Base-by-base conservation (phyloP, 2,888 invertebrate species). In the Carpatolechia fugitivella region DNA sequence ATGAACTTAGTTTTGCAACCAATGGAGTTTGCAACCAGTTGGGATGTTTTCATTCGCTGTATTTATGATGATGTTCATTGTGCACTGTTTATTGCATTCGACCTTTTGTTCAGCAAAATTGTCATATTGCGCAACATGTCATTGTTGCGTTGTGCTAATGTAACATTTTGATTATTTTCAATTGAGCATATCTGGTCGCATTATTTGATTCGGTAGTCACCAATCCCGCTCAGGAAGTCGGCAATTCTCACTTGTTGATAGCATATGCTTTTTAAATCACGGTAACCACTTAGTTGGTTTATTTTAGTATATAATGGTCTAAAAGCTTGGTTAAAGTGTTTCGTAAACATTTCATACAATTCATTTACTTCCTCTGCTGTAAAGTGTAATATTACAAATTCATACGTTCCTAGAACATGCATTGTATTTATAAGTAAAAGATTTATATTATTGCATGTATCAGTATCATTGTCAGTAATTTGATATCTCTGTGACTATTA, bases 51-150 rank as follows among this genome's bases (percentile, higher is more conserved):
- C 75, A 77, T 76, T 80, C 76, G 70, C 66, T 76, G 76, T 73
- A 77, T 78, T 78, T 78, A 80, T 78, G 78, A 78, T 80, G 78
- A 79, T 78, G 76, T 70, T 73, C 77, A 80, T 78, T 80, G 80
- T 73, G 68, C 67, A 75, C 64, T 40, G 14, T 40, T 73, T 74
- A 72, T 74, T 76, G 74, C 67, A 65, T 67, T 69, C 74, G 68
- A 78, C 74, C 82, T 80, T 82, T 85, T 83, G 82, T 84, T 76
- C 72, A 66, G 70, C 66, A 65, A 80, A 80, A 82, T 85, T 77
- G 76, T 78, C 71, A 68, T 69, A 67, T 83, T 83, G 69, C 71
- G 74, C 69, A 80, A 78, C 62, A 58, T 62, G 68, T 72, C 72
- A 79, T 80, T 79, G 72, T 72, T 16, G 36, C 24, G 38, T n/a